A percentile compares a stretch with the other conserved stretches of the same genome.
These are phyloP conservation scores for Bellardia pandia DNA, from an alignment of 2,888 invertebrate genomes.

Conservation along the genomic window DNA sequence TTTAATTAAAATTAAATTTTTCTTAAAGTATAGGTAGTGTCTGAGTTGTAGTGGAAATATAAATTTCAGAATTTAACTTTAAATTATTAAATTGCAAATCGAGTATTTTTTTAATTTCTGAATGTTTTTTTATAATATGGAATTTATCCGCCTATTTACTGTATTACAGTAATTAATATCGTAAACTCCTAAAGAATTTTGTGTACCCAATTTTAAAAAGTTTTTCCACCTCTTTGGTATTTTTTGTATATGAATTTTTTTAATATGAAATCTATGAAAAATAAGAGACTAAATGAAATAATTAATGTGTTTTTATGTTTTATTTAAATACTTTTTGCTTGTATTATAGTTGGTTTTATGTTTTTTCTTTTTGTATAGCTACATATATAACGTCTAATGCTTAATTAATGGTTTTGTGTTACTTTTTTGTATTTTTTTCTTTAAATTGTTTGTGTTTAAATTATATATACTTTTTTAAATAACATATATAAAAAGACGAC, in stretches of 20 bases:
- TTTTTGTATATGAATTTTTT: neutral
- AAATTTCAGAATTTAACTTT: no score
- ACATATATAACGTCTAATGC: slow-evolving; percentile 79
- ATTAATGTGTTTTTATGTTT: slow-evolving; percentile 75
- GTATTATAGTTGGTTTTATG: slow-evolving; percentile 73
- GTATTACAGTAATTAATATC: no score
- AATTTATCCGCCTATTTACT: no score
- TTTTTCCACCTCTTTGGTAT: neutral
- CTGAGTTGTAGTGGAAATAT: no score
- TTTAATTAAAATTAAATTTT: no score
- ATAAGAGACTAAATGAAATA: slow-evolving; percentile 58
- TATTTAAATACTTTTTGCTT: slow-evolving; percentile 78
- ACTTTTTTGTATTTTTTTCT: slow-evolving; percentile 76
- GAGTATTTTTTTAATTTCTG: no score
- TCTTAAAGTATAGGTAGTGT: no score
- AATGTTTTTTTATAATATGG: no score
- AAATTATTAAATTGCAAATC: no score
- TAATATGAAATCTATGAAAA: neutral
- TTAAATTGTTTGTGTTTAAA: slow-evolving; percentile 79
- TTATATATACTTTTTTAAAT: slow-evolving; percentile 75
- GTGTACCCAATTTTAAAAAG: no score
- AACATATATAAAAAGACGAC: slow-evolving; percentile 77
- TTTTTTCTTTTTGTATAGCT: slow-evolving; percentile 73
- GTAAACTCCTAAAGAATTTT: no score
- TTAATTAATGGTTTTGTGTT: slow-evolving; percentile 75